Conservation (phyloP, 2,113 vertebrate species). For the Platichthys stellatus region DNA sequence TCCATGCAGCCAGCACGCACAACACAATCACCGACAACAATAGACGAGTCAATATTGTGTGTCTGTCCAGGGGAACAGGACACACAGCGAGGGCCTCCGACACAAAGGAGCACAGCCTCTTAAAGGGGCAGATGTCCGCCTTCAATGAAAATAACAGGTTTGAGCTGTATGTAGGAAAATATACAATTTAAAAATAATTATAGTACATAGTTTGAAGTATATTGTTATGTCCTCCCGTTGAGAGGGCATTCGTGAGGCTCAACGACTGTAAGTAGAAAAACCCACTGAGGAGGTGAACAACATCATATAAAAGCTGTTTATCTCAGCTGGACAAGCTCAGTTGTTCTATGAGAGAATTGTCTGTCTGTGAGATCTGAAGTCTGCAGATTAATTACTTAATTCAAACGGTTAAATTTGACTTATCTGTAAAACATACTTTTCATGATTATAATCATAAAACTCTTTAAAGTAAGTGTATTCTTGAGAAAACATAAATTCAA, state of each 20-base stretch:
- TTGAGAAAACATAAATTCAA: neutral
- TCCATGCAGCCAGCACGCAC: neutral
- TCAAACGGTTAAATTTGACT: too few species aligned
- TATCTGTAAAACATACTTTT: neutral
- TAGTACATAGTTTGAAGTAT: neutral
- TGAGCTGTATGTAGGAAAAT: neutral
- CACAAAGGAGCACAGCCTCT: neutral
- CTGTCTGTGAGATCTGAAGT: neutral
- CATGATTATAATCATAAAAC: neutral
- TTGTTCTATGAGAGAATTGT: neutral
- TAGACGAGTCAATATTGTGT: neutral
- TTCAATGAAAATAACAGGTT: neutral
- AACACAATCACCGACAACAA: neutral
- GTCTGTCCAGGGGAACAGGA: neutral
- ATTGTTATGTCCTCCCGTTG: neutral
- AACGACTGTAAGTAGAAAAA: neutral
- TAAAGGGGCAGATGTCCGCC: neutral
- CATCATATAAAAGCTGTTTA: neutral
- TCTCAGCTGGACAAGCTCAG: neutral
- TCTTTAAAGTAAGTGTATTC: neutral
- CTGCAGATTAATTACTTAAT: neutral
- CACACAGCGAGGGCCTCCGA: neutral
- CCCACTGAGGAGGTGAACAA: too few species aligned
- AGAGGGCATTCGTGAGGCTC: too few species aligned
- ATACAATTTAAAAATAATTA: neutral